Evolutionary conservation across 2,797 vertebrate genomes (phyloP).

Genomic region (Alosa sapidissima): DNA sequence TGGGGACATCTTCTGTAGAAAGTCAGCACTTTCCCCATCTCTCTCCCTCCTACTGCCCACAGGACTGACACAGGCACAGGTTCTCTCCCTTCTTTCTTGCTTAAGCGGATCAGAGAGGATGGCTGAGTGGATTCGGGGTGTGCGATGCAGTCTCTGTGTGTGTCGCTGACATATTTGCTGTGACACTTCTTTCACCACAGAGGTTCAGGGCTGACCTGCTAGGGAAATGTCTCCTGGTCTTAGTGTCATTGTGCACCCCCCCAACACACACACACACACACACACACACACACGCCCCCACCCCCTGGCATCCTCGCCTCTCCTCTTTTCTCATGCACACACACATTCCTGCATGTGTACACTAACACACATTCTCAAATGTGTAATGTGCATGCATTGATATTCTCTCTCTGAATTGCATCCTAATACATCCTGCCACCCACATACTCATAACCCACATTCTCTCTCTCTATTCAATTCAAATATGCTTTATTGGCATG

Average conservation of each 20-base stretch:
- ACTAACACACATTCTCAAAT: conserved; percentile 10
- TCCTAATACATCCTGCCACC: background rate
- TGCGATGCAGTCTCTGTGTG: conserved; percentile 51
- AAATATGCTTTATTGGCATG: no score
- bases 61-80: background rate
- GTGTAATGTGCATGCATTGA: conserved; percentile 12
- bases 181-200: conserved; percentile 56
- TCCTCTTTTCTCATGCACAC: conserved; percentile 35
- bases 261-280: no score
- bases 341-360: background rate
- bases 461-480: background rate
- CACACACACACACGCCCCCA: no score
- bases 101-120: background rate
- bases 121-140: conserved; percentile 37
- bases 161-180: conserved; percentile 64
- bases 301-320: background rate
- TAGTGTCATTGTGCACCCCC: conserved; percentile 50
- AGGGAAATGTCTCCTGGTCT: conserved; percentile 58
- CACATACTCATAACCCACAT: background rate
- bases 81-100: background rate
- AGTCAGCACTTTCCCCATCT: background rate
- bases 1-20: background rate
- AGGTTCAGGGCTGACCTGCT: conserved; percentile 55
- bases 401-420: background rate
- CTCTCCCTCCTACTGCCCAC: background rate